Percentiles rank a stretch among this genome's conserved stretches.
phyloP scores from a whole-genome alignment of 2,888 invertebrate genomes.

The Drosophila falleni region DNA sequence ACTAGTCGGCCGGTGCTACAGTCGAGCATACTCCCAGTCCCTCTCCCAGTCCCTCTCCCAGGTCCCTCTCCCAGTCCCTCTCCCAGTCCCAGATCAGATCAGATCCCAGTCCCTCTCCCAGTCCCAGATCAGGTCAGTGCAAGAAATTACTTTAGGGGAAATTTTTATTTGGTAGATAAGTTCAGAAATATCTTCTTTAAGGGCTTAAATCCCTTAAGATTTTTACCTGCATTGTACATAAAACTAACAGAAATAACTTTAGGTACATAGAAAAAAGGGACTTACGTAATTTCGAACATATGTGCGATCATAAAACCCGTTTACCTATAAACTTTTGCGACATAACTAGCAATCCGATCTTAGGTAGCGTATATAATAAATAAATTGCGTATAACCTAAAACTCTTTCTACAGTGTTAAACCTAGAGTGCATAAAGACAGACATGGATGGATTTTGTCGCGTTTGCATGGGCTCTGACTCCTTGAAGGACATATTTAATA shows the following conservation, averaged over 20 bases:
- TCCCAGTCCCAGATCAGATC: too few species aligned
- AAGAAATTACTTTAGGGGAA: too few species aligned
- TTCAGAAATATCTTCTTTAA: background rate
- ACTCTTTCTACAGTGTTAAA: background rate
- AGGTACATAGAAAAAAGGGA: background rate
- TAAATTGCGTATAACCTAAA: background rate
- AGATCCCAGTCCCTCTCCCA: too few species aligned
- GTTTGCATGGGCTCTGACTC: constrained; percentile 1
- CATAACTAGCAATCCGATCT: background rate
- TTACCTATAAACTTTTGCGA: constrained; percentile 1
- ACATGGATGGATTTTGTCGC: background rate
- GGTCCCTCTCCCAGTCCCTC: too few species aligned
- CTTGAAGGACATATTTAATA: constrained; percentile 1
- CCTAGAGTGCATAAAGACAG: background rate
- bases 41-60: too few species aligned
- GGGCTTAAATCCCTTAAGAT: background rate
- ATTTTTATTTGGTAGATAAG: background rate
- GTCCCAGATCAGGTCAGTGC: too few species aligned
- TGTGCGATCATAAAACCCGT: background rate
- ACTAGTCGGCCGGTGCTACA: too few species aligned
- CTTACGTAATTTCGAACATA: background rate
- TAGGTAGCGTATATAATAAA: background rate
- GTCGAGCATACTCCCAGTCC: too few species aligned
- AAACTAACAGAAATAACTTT: background rate
- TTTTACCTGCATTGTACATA: background rate